phyloP scores from a whole-genome alignment of 2,888 invertebrate species.

The Cecidostiba fungosa region DNA sequence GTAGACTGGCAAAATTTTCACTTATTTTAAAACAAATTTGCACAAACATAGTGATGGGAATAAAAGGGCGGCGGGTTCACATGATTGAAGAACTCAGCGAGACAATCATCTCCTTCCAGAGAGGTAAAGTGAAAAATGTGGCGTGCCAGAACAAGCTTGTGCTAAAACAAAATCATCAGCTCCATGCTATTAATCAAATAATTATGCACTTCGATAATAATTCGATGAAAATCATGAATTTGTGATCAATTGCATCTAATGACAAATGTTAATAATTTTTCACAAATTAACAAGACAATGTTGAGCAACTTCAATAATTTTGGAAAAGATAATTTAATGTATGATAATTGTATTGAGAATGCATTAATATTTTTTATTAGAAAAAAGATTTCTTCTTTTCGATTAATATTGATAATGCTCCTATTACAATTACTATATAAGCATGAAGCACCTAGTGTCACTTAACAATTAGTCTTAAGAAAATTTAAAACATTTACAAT shows the following conservation, averaged over 20 bases:
- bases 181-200: slow-evolving; percentile 56
- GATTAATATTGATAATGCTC: slow-evolving; percentile 9
- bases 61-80: slow-evolving; percentile 98
- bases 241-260: slow-evolving; percentile 14
- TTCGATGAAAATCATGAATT: slow-evolving; percentile 15
- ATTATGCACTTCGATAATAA: slow-evolving; percentile 30
- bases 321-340: slow-evolving; percentile 1
- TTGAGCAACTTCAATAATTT: neutral
- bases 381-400: neutral
- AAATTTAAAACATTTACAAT: slow-evolving; percentile 16
- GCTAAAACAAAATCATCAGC: slow-evolving; percentile 50
- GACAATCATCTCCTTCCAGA: slow-evolving; percentile 99
- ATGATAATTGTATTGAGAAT: neutral
- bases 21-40: slow-evolving; percentile 69
- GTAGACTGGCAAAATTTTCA: slow-evolving; percentile 41
- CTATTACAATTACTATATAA: slow-evolving; percentile 24
- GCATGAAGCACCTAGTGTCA: slow-evolving; percentile 27
- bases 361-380: neutral
- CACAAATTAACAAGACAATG: neutral
- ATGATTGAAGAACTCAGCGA: slow-evolving; percentile 99
- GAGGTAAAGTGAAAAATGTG: slow-evolving; percentile 88
- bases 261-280: neutral
- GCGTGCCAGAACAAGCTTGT: slow-evolving; percentile 71
- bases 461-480: slow-evolving; percentile 20
- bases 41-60: slow-evolving; percentile 93